phyloP scores from a whole-genome alignment of 2,797 vertebrate genomes.

The Tauraco hartlaubi region DNA sequence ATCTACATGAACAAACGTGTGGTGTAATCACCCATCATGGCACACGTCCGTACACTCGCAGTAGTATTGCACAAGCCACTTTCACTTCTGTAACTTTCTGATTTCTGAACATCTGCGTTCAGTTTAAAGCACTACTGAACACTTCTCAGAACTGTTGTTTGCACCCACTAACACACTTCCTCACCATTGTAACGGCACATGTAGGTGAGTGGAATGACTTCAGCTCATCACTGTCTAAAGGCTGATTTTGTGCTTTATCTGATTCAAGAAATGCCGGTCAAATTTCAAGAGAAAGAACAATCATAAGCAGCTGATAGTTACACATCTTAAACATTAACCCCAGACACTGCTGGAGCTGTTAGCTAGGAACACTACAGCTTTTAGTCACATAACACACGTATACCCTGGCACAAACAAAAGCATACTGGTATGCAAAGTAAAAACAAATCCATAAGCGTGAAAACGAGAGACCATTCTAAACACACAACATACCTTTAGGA shows the following conservation, averaged over 20 bases:
- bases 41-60: accelerated
- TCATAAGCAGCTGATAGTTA: not conserved
- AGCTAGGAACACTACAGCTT: not conserved
- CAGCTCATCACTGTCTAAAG: not conserved
- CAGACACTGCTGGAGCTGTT: not conserved
- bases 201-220: not conserved
- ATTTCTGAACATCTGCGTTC: not conserved
- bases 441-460: not conserved
- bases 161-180: not conserved
- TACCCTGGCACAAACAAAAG: not conserved
- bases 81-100: not conserved
- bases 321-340: not conserved
- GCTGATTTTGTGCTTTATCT: not conserved
- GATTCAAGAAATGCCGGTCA: not conserved
- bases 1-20: not conserved
- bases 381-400: accelerated
- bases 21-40: not conserved
- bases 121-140: not conserved
- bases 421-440: not conserved
- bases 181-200: accelerated
- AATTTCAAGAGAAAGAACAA: not conserved
- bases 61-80: not conserved
- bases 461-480: not conserved
- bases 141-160: not conserved
- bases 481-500: not conserved